Evolutionary conservation across 2,888 invertebrate genomes (phyloP), one percentile per base, ranked within the genome.

Genomic region (Drosophila buzzatii): DNA sequence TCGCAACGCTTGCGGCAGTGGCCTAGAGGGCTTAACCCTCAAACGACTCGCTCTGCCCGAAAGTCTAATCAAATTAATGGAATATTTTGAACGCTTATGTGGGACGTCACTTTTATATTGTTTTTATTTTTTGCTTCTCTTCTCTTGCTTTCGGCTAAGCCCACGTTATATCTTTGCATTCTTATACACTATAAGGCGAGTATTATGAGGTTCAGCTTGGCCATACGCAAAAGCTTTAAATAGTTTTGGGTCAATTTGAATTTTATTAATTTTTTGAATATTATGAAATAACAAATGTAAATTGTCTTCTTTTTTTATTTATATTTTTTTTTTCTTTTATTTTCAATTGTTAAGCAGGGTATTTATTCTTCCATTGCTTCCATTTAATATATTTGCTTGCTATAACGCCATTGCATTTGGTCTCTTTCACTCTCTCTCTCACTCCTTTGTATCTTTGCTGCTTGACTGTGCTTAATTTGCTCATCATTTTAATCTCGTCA

Each of bases 31-130:
- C 9, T 39, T 37, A 60, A 72, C 63, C 55, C 79, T 47, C 62
- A 47, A 20, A 49, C 55, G 31, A 33, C 58, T 68, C 63, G 71
- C 64, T 51, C 61, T 51, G 57, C 31, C 70, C 42, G 70, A 70
- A 79, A 73, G 81, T 85, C 90, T 86, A 86, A 86, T 86, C 86
- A 86, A 86, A 86, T 86, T 86, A 86, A 86, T 86, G 88, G 86
- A 88, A 88, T 77, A 81, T 79, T 73, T 77, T 74, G 67, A 68
- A 70, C 80, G 80, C 70, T 85, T 70, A 51, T 76, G 64, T 63
- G 41, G 47, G 44, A 39, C 39, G 53, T 37, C 31, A 35, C 23
- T 57, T 57, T 45, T 44, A 14, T 63, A 35, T 31, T 37, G 44
- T 41, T 56, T 18, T 44, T 41, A 10, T 70, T 45, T 41, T 51